Percentiles rank a stretch among this genome's conserved stretches.
phyloP scores from a whole-genome alignment of 2,888 invertebrate species.

The Serripes groenlandicus region DNA sequence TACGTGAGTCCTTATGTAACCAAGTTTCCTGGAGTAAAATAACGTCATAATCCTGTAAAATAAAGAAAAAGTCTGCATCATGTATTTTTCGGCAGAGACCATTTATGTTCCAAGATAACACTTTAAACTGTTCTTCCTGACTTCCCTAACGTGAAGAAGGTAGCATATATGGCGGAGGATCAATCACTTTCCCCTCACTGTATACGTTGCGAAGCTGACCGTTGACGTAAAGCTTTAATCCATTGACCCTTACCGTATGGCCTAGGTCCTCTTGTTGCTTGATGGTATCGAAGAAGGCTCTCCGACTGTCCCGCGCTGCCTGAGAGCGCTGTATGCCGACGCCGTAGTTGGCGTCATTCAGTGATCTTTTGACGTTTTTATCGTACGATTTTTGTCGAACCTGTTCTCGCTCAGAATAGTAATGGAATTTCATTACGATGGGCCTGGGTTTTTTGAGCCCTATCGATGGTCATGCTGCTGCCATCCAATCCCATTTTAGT shows the following conservation, averaged over 20 bases:
- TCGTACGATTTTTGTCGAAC: slow-evolving; percentile 22
- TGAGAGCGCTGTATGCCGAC: slow-evolving; percentile 18
- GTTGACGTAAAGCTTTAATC: slow-evolving; percentile 26
- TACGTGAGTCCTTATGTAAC: not conserved
- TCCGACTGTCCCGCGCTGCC: slow-evolving; percentile 12
- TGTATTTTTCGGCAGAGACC: not conserved
- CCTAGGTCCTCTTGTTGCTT: not conserved
- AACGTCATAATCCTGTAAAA: not conserved
- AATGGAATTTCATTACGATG: slow-evolving; percentile 34
- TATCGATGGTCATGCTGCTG: not conserved
- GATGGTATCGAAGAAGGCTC: slow-evolving; percentile 1
- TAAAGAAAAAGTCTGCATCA: not conserved
- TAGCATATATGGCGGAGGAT: not conserved
- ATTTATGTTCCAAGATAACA: slow-evolving; percentile 15
- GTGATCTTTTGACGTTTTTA: not conserved
- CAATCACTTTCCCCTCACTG: not conserved
- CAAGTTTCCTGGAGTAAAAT: slow-evolving; percentile 4
- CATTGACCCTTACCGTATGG: not conserved
- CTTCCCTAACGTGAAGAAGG: not conserved
- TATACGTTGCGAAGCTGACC: slow-evolving; percentile 10
- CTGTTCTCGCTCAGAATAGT: slow-evolving; percentile 23
- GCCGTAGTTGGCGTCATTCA: slow-evolving; percentile 19
- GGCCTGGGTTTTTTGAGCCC: slow-evolving; percentile 28
- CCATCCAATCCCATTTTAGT: not conserved
- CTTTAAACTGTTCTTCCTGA: not conserved